These are phyloP conservation scores for Bucorvus abyssinicus DNA, from an alignment of 2,797 vertebrate species.

Conservation along the genomic window DNA sequence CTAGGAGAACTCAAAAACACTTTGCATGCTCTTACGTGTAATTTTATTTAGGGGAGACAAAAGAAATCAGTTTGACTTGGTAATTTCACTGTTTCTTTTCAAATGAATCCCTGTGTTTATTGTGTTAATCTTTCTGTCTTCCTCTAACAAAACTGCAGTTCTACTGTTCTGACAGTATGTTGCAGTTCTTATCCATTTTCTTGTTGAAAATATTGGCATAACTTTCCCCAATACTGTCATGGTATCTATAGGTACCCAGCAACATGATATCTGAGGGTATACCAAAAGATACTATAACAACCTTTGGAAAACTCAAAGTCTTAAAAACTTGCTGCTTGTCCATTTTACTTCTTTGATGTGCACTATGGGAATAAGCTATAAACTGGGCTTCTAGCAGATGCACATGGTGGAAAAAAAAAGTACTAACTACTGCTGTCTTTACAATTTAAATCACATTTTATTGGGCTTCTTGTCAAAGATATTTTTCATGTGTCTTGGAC, in stretches of 20 bases:
- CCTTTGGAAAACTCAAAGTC: neutral
- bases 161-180: neutral
- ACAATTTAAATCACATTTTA: neutral
- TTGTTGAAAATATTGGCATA: neutral
- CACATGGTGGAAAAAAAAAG: neutral
- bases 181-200: neutral
- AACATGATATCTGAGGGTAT: neutral
- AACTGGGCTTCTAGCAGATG: neutral
- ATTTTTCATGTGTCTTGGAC: neutral
- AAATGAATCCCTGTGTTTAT: neutral
- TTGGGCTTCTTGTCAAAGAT: neutral
- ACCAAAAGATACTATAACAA: neutral
- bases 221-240: neutral
- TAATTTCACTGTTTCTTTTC: neutral
- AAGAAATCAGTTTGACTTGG: neutral
- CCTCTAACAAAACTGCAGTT: neutral
- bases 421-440: neutral
- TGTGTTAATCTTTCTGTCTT: neutral
- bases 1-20: neutral
- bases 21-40: neutral
- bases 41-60: constrained; percentile 24
- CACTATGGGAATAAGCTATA: neutral
- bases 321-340: neutral
- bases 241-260: neutral
- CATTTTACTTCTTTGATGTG: neutral